phyloP scores from a whole-genome alignment of 2,113 vertebrate species.

The Todiramphus saurophagus region DNA sequence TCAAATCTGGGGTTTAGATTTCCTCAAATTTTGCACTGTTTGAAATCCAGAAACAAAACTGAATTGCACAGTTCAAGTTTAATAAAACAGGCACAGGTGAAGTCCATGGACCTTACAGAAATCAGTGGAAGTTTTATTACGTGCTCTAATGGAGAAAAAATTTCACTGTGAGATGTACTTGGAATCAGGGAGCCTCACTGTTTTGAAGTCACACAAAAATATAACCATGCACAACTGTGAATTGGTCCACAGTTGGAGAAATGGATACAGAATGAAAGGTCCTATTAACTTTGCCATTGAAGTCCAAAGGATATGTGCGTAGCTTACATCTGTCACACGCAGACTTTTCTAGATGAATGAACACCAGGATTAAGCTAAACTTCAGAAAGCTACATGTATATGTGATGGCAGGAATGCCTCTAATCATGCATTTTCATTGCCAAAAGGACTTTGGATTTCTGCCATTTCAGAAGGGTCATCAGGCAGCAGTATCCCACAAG shows the following conservation, averaged over 20 bases:
- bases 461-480: conserved; percentile 16
- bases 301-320: not conserved
- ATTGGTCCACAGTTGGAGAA: not conserved
- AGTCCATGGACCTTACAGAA: not conserved
- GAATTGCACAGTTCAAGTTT: not conserved
- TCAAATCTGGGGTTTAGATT: not conserved
- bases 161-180: not conserved
- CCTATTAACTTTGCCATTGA: not conserved
- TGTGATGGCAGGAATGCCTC: not conserved
- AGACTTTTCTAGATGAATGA: not conserved
- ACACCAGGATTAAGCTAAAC: not conserved
- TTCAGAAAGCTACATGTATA: not conserved
- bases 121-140: conserved; percentile 1
- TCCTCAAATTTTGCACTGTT: not conserved
- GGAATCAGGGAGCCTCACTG: not conserved
- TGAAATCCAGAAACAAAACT: not conserved
- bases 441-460: not conserved
- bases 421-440: not conserved
- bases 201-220: not conserved
- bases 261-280: not conserved
- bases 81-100: conserved; percentile 34
- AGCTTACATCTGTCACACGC: not conserved
- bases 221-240: not conserved
- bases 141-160: not conserved
- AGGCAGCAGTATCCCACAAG: not conserved